These are phyloP conservation scores for Apogon hyalosoma DNA, from an alignment of 2,797 vertebrate genomes.

Conservation along the genomic window DNA sequence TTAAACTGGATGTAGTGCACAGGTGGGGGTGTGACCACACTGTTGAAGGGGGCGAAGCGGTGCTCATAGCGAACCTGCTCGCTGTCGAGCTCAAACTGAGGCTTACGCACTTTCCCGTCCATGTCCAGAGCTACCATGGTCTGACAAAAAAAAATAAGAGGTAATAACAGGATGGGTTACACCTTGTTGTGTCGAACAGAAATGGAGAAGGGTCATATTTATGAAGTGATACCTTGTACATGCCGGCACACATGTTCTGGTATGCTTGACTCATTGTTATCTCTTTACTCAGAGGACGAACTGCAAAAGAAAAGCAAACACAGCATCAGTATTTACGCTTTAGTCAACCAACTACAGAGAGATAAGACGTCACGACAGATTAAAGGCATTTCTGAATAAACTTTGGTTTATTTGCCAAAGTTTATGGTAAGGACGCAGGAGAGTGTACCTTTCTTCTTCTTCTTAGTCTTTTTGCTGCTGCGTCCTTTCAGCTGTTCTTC, in stretches of 20 bases:
- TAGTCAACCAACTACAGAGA: not conserved
- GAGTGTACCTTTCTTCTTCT: conserved; percentile 96
- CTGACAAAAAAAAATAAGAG: conserved; percentile 75
- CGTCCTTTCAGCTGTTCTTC: conserved; percentile 97
- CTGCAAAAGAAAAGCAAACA: conserved; percentile 77
- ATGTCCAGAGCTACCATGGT: conserved; percentile 99
- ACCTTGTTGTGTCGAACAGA: not conserved
- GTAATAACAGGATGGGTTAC: not conserved
- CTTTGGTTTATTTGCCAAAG: not conserved
- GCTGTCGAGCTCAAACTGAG: conserved; percentile 97
- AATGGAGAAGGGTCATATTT: not conserved
- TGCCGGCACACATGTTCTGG: conserved; percentile 99
- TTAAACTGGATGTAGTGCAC: conserved; percentile 99
- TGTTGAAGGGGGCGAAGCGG: conserved; percentile 98
- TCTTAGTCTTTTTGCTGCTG: conserved; percentile 98
- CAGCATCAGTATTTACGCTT: not conserved
- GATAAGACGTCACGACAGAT: not conserved
- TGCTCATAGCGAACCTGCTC: conserved; percentile 99
- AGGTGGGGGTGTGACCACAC: conserved; percentile 96
- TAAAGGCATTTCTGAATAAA: not conserved
- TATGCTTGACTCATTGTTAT: conserved; percentile 99
- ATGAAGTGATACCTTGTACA: conserved; percentile 93
- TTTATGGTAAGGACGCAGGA: not conserved
- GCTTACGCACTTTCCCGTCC: conserved; percentile 97
- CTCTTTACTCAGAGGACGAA: conserved; percentile 95